Evolutionary conservation across 1,140 invertebrate genomes (phyloP).

Genomic region (Nasonia vitripennis): DNA sequence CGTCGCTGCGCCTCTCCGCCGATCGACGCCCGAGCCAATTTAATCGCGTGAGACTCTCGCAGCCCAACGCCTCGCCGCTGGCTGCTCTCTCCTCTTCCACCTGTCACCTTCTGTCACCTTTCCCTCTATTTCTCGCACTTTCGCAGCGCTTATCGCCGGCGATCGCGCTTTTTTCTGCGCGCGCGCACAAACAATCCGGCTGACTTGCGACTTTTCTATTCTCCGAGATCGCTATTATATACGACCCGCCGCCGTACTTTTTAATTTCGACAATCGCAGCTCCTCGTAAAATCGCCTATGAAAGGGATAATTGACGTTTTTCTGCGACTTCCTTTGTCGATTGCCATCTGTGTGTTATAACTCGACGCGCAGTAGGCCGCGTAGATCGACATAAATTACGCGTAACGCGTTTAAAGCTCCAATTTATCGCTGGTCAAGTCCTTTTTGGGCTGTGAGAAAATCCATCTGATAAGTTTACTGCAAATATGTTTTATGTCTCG

Average conservation of each 20-base stretch:
- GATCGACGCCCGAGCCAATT: not conserved
- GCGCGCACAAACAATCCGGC: not conserved
- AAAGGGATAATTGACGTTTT: not conserved
- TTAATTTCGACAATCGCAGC: too few species aligned
- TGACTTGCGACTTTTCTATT: not conserved
- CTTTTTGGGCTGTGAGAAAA: not conserved
- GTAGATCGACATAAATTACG: not conserved
- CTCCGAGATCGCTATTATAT: not conserved
- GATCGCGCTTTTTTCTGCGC: not conserved
- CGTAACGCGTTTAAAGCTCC: not conserved
- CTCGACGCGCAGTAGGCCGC: not conserved
- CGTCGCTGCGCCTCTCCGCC: not conserved
- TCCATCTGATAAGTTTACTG: not conserved
- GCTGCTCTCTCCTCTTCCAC: not conserved
- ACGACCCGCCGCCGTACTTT: not conserved
- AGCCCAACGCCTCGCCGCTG: not conserved
- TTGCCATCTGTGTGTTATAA: not conserved
- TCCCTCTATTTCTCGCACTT: not conserved
- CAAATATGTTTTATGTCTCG: not conserved
- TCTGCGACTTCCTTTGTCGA: not conserved
- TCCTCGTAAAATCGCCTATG: not conserved
- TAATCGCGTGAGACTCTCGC: constrained; percentile 12
- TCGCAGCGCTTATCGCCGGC: not conserved
- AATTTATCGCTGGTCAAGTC: not conserved
- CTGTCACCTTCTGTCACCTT: not conserved